Percentiles rank a stretch among this genome's conserved stretches.
phyloP scores from a whole-genome alignment of 2,113 vertebrate genomes.

The Embiotoca jacksoni region DNA sequence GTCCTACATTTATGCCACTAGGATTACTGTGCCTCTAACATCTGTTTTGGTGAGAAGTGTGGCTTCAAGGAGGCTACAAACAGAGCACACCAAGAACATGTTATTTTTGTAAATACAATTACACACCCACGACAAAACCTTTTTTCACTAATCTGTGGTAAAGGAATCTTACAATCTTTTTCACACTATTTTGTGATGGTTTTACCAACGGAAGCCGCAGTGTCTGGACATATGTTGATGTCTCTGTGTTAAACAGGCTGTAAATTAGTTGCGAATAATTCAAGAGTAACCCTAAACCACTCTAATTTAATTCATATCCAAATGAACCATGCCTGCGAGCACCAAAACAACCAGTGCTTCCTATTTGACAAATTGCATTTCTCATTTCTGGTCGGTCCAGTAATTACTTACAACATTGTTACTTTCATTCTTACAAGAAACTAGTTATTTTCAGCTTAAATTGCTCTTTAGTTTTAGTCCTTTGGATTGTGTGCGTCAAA shows the following conservation, averaged over 20 bases:
- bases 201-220: neutral
- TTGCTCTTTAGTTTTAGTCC: neutral
- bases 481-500: neutral
- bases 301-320: neutral
- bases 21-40: neutral
- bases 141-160: neutral
- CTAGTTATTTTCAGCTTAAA: neutral
- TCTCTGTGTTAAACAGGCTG: constrained; percentile 4
- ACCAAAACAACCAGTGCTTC: neutral
- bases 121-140: neutral
- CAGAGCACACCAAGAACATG: neutral
- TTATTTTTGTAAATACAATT: neutral
- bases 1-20: neutral
- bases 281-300: neutral
- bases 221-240: neutral
- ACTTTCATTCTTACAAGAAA: too few relatives aligned
- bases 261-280: constrained; percentile 10
- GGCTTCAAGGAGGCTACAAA: neutral
- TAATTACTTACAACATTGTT: neutral
- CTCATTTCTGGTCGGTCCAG: neutral
- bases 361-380: neutral
- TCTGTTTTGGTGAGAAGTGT: neutral
- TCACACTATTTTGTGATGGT: neutral
- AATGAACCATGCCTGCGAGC: neutral
- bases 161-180: too few relatives aligned